Evolutionary conservation across 2,888 invertebrate species (phyloP), one percentile per base, ranked within the genome.

Genomic region (Ephialtes manifestator): DNA sequence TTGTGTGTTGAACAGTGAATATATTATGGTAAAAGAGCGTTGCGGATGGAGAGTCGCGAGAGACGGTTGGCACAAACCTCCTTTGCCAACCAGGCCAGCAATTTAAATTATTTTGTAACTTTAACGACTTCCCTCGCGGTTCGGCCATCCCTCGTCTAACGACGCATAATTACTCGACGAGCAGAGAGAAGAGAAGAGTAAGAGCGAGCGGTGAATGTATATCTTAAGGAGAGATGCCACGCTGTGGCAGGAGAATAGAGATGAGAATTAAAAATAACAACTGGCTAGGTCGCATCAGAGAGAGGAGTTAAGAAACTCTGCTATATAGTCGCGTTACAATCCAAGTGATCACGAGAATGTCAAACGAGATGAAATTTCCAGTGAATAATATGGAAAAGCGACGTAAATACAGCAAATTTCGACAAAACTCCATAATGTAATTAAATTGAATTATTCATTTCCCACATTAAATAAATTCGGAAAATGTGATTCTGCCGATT

Each of bases 91-190:
- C 78, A 85, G 84, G 84, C 78, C 84, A 75, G 81, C 84, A 85
- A 85, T 85, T 85, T 75, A 85, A 85, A 81, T 81, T 85, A 85
- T 85, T 85, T 85, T 81, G 84, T 85, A 85, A 85, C 84, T 79
- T 70, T 78, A 81, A 81, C 81, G 84, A 85, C 74, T 78, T 81
- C 35, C 77, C 84, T 81, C 84, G 74, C 67, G 48, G 81, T 79
- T 79, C 84, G 78, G 65, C 70, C 74, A 70, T 81, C 75, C 63
- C 74, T 81, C 70, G 65, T 48, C 81, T 78, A 81, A 81, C 81
- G 74, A 81, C 81, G 84, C 75, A 71, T 79, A 85, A 81, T 81
- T 81, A 85, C 81, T 79, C 81, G 74, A 28, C 20, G 55, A 55
- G 77, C 55, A 35, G 43, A 53, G 46, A 28, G 35, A 48, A 70